These are phyloP conservation scores for Carassius auratus DNA, from an alignment of 2,113 vertebrate species.

Conservation along the genomic window DNA sequence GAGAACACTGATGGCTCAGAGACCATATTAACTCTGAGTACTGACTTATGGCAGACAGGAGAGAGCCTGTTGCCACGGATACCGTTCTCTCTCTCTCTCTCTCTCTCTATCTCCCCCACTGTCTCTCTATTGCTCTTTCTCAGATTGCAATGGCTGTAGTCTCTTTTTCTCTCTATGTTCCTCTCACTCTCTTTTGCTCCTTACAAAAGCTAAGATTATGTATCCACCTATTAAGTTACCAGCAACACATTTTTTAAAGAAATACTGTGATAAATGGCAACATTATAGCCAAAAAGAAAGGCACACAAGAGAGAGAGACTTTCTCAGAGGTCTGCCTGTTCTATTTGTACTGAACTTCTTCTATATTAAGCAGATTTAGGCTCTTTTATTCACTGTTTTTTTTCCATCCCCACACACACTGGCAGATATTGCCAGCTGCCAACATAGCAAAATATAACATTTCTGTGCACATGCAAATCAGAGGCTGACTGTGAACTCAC, in stretches of 20 bases:
- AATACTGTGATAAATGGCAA: background rate
- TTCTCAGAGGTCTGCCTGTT: conserved; percentile 19
- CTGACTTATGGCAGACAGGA: conserved; percentile 67
- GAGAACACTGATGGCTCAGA: too few relatives aligned
- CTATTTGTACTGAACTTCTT: background rate
- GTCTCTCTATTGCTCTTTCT: conserved; percentile 52
- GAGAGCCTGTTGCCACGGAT: conserved; percentile 77
- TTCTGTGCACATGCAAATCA: conserved; percentile 53
- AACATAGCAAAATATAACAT: conserved; percentile 62
- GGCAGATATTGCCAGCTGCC: conserved; percentile 53
- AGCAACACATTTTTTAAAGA: background rate
- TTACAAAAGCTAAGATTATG: background rate
- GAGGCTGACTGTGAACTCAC: conserved; percentile 53
- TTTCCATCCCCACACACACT: conserved; percentile 40
- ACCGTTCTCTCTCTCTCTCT: conserved; percentile 56
- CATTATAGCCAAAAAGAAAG: background rate
- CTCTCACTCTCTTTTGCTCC: background rate
- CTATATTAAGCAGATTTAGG: conserved; percentile 13
- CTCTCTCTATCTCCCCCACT: background rate
- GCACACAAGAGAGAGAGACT: background rate
- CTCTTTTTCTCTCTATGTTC: background rate
- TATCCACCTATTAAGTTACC: background rate
- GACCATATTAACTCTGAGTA: conserved; percentile 55
- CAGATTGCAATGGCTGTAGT: background rate
- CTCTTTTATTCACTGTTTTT: conserved; percentile 21